phyloP scores from a whole-genome alignment of 2,113 vertebrate genomes.

The Chaenocephalus aceratus region DNA sequence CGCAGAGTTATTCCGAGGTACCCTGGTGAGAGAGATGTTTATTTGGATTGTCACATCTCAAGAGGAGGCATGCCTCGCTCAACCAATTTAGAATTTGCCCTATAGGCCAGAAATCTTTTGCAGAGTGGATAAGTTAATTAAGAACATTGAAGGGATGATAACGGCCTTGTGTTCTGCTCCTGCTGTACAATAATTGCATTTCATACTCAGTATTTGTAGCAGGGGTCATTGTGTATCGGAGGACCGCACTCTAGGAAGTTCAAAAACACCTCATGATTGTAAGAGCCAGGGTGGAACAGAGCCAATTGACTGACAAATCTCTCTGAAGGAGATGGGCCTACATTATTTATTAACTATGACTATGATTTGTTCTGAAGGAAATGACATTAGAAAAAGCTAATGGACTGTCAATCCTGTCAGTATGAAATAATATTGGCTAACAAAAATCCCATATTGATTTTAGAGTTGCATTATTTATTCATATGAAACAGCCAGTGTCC shows the following conservation, averaged over 20 bases:
- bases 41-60: slow-evolving; percentile 66
- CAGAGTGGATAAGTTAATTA: slow-evolving; percentile 77
- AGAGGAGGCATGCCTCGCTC: slow-evolving; percentile 55
- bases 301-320: slow-evolving; percentile 33
- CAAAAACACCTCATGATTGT: slow-evolving; percentile 48
- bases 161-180: slow-evolving; percentile 58
- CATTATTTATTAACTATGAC: background rate
- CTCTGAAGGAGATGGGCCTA: slow-evolving; percentile 3
- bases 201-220: slow-evolving; percentile 55
- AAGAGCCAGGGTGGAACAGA: slow-evolving; percentile 20
- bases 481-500: background rate
- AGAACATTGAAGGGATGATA: slow-evolving; percentile 63
- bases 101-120: slow-evolving; percentile 59
- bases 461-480: background rate
- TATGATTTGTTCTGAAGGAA: background rate
- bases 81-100: slow-evolving; percentile 68
- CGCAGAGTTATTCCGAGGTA: slow-evolving; percentile 48
- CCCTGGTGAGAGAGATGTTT: slow-evolving; percentile 58
- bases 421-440: background rate
- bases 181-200: slow-evolving; percentile 68
- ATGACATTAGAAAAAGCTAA: background rate
- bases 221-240: slow-evolving; percentile 54
- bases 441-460: background rate
- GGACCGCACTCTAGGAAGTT: slow-evolving; percentile 43
- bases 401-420: background rate